These are phyloP conservation scores for Henicopernis longicauda DNA, from an alignment of 2,113 vertebrate genomes.

Conservation along the genomic window DNA sequence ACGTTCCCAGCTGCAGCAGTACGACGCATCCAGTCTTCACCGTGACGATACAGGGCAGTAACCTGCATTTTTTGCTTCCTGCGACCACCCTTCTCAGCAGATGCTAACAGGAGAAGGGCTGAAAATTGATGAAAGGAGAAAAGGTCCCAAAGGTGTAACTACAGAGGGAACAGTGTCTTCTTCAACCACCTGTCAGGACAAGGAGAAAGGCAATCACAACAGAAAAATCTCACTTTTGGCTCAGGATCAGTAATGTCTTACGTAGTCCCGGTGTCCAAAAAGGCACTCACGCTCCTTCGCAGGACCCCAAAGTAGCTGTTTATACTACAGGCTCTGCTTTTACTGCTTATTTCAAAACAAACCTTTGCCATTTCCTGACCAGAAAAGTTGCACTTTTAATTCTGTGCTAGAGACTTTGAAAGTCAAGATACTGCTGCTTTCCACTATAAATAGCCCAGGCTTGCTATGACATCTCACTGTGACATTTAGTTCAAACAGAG, in stretches of 20 bases:
- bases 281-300: background rate
- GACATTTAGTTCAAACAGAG: constrained; percentile 15
- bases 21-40: background rate
- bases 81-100: background rate
- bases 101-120: background rate
- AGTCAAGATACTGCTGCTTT: background rate
- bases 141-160: background rate
- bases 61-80: background rate
- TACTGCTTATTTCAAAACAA: constrained; percentile 1
- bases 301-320: background rate
- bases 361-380: constrained; percentile 23
- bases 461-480: background rate
- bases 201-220: background rate
- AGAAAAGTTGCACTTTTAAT: background rate
- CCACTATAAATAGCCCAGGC: background rate
- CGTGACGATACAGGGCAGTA: background rate
- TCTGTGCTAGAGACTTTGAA: background rate
- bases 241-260: background rate
- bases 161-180: background rate
- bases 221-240: background rate
- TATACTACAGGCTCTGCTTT: background rate
- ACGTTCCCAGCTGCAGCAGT: background rate
- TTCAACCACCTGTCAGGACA: background rate
- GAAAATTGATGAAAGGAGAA: background rate
- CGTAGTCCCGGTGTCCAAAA: background rate